Evolutionary conservation across 2,113 vertebrate species (phyloP).

Genomic region (Austrofundulus limnaeus): DNA sequence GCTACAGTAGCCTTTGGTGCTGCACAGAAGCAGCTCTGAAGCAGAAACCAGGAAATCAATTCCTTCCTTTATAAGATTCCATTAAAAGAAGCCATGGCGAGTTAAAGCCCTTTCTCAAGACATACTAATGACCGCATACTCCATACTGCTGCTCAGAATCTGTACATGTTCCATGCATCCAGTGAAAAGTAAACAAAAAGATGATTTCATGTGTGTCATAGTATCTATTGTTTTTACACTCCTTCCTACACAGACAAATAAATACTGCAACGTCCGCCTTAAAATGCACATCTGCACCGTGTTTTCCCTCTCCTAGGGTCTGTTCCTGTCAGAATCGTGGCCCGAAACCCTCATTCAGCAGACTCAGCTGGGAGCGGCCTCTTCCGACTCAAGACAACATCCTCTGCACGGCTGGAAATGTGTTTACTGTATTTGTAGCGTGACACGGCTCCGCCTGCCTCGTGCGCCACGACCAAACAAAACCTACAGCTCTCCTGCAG

Average conservation of each 20-base stretch:
- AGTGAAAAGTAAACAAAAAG: conserved; percentile 13
- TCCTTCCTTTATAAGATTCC: conserved; percentile 59
- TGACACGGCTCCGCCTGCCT: conserved; percentile 43
- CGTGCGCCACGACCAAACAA: conserved; percentile 38
- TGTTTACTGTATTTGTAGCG: conserved; percentile 60
- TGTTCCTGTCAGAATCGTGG: conserved; percentile 71
- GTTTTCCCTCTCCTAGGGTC: conserved; percentile 53
- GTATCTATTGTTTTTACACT: neutral
- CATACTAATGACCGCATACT: conserved; percentile 40
- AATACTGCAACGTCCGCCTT: conserved; percentile 54
- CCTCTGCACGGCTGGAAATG: conserved; percentile 40
- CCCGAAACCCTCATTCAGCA: conserved; percentile 75
- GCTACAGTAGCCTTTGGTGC: conserved; percentile 44
- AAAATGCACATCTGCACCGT: conserved; percentile 52
- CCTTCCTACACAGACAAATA: conserved; percentile 39
- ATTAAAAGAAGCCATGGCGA: conserved; percentile 67
- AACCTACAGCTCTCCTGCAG: conserved; percentile 10
- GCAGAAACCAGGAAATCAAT: conserved; percentile 71
- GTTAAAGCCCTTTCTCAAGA: conserved; percentile 63
- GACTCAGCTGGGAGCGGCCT: conserved; percentile 59
- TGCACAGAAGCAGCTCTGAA: conserved; percentile 47
- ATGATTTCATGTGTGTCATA: conserved; percentile 26
- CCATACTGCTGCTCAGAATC: conserved; percentile 2
- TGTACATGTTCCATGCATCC: too few relatives aligned
- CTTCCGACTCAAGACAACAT: conserved; percentile 30